Conservation (phyloP, 2,888 invertebrate genomes). For the Cataglyphis rosenhaueri region DNA sequence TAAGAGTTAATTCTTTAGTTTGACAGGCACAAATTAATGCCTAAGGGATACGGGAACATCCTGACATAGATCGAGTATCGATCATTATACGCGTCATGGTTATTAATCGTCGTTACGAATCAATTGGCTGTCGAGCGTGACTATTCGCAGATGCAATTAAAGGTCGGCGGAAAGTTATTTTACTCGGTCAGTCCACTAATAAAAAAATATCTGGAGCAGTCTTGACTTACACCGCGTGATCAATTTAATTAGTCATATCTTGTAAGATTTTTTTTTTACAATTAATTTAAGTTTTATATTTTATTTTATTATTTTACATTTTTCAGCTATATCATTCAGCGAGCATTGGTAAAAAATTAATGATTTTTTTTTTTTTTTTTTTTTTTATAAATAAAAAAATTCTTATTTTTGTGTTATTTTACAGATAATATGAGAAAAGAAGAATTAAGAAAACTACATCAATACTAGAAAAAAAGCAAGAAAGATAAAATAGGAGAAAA, state of each 20-base stretch:
- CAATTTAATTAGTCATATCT: neutral
- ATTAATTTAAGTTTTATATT: neutral
- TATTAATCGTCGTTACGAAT: slow-evolving; percentile 72
- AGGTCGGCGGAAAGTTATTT: slow-evolving; percentile 38
- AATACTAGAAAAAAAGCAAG: neutral
- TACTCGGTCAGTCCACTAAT: slow-evolving; percentile 24
- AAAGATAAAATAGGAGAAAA: neutral
- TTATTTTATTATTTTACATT: neutral
- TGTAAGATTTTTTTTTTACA: neutral
- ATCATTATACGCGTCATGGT: slow-evolving; percentile 69
- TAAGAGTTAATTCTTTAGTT: slow-evolving; percentile 38
- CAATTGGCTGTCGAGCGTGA: slow-evolving; percentile 60
- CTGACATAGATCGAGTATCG: slow-evolving; percentile 70
- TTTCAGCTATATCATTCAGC: neutral
- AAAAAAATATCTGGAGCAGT: slow-evolving; percentile 29
- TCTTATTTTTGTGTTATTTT: neutral
- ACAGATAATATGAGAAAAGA: neutral
- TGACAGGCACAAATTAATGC: slow-evolving; percentile 49
- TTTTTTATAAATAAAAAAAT: neutral
- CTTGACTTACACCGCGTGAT: neutral
- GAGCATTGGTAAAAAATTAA: neutral
- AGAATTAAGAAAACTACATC: too few relatives aligned
- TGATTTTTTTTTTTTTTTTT: neutral
- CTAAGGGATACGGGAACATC: slow-evolving; percentile 25
- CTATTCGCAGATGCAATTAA: slow-evolving; percentile 54